Percentiles rank a stretch among this genome's conserved stretches.
Conservation (phyloP, 92 coral and sea anemone species). For the Epizoanthus rinbou region DNA sequence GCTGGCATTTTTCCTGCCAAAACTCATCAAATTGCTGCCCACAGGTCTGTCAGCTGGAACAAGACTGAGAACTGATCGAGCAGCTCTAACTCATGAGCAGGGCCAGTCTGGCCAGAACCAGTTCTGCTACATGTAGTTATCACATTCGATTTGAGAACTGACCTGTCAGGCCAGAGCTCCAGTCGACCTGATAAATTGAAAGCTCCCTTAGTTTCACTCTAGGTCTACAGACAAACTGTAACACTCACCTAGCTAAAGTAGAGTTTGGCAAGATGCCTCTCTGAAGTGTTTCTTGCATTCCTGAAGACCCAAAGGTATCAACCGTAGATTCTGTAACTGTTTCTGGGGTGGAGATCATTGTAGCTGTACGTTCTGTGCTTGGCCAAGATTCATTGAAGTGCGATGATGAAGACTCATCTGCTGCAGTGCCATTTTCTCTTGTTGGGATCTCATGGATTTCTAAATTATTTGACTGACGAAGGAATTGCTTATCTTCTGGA, state of each 20-base stretch:
- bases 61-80: no score
- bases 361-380: conserved; percentile 82
- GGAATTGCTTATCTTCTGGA: conserved; percentile 82
- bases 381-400: conserved; percentile 99
- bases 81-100: no score
- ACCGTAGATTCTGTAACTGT: conserved; percentile 70
- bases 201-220: no score
- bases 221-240: neutral
- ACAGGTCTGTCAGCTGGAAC: no score
- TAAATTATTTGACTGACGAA: conserved; percentile 68
- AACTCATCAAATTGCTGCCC: no score
- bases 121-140: no score
- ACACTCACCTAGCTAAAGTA: conserved; percentile 55
- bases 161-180: no score
- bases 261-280: conserved; percentile 44
- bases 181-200: no score
- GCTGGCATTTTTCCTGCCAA: no score
- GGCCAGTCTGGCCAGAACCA: no score
- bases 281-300: conserved; percentile 11
- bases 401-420: conserved; percentile 78
- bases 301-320: conserved; percentile 42
- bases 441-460: conserved; percentile 88
- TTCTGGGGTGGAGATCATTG: conserved; percentile 62
- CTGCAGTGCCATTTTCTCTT: conserved; percentile 88
- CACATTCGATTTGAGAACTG: no score